These are phyloP conservation scores for Stigmatopora nigra DNA, from an alignment of 2,113 vertebrate species.

Conservation along the genomic window DNA sequence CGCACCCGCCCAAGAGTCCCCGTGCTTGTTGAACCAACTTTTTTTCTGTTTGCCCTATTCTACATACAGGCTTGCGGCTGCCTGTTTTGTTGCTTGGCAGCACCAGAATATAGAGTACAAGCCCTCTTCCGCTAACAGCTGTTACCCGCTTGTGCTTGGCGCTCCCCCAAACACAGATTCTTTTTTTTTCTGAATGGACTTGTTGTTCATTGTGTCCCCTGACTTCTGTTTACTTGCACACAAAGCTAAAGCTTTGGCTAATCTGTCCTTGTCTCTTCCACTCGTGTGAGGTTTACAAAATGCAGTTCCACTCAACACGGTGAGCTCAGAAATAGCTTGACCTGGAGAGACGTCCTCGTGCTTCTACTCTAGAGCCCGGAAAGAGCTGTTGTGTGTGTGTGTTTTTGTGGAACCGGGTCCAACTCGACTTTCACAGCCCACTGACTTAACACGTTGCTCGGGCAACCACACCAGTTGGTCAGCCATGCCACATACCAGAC, in stretches of 20 bases:
- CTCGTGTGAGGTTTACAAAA: conserved; percentile 54
- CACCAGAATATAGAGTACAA: conserved; percentile 34
- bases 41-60: conserved; percentile 24
- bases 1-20: conserved; percentile 9
- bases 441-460: conserved; percentile 61
- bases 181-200: conserved; percentile 60
- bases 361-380: conserved; percentile 36
- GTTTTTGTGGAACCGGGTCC: conserved; percentile 29
- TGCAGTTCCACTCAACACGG: conserved; percentile 17
- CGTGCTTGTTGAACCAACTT: conserved; percentile 21
- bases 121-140: conserved; percentile 51
- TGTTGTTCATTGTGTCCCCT: conserved; percentile 66
- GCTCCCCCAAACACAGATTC: conserved; percentile 30
- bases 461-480: conserved; percentile 60
- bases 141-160: conserved; percentile 44
- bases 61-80: conserved; percentile 27
- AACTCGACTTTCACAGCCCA: conserved; percentile 62
- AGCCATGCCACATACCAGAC: conserved; percentile 67
- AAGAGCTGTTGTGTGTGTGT: conserved; percentile 19
- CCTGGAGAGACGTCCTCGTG: conserved; percentile 18
- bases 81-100: conserved; percentile 45
- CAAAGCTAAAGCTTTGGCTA: conserved; percentile 61
- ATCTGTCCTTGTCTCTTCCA: conserved; percentile 48
- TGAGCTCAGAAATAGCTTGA: conserved; percentile 22
- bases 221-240: conserved; percentile 66